Evolutionary conservation across 2,113 vertebrate species (phyloP).

Genomic region (Myotis brandtii): DNA sequence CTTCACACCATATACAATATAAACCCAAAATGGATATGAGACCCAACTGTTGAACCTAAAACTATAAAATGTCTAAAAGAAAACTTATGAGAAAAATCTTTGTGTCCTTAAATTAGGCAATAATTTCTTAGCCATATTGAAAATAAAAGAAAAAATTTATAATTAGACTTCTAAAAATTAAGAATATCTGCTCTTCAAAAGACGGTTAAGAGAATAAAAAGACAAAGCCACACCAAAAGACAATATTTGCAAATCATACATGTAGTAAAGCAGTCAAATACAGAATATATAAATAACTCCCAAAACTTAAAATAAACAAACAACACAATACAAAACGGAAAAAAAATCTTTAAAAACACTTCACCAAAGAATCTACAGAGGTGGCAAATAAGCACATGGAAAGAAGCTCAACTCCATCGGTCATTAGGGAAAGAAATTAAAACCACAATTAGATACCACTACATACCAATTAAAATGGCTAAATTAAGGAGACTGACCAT

Average conservation of each 20-base stretch:
- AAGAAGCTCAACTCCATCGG: background rate
- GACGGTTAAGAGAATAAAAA: background rate
- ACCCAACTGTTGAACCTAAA: background rate
- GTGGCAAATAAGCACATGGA: background rate
- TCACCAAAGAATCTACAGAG: background rate
- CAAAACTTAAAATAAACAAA: slow-evolving; percentile 32
- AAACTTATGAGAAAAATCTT: background rate
- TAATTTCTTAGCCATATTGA: background rate
- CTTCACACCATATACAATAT: background rate
- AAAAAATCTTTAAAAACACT: background rate
- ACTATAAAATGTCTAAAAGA: background rate
- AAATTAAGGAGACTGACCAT: background rate
- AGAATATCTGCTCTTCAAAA: background rate
- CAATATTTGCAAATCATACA: background rate
- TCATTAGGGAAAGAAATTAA: background rate
- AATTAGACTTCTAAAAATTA: background rate
- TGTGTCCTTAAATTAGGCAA: background rate
- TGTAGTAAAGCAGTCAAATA: background rate
- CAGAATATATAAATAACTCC: background rate
- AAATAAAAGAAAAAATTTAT: background rate
- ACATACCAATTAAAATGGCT: background rate
- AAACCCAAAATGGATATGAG: background rate
- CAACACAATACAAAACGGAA: background rate
- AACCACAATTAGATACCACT: background rate
- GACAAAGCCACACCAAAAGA: background rate